Conservation (phyloP, 37 sponge, comb jelly and placozoan genomes). For the Beroe forskalii region DNA sequence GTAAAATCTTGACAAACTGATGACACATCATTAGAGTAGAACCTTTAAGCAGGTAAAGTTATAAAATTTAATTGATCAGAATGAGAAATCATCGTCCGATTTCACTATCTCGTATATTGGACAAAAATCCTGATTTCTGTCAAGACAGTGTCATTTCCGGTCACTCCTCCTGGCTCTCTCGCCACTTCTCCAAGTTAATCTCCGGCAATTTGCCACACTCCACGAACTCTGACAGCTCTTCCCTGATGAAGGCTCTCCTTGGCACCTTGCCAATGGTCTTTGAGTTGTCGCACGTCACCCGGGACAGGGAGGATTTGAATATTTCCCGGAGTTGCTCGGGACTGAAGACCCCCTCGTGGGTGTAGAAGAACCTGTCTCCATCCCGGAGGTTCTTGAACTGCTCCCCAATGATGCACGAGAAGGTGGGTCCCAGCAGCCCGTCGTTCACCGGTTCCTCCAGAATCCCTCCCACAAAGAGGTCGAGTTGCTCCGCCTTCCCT, state of each 20-base stretch:
- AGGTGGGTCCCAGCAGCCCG: conserved; percentile 80
- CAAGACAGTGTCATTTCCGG: too few relatives aligned
- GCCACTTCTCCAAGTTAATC: conserved; percentile 50
- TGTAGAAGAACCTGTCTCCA: conserved; percentile 89
- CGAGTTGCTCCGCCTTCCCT: conserved; percentile 54
- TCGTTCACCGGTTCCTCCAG: conserved; percentile 73
- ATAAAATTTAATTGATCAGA: too few relatives aligned
- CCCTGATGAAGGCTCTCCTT: conserved; percentile 6
- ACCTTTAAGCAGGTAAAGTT: too few relatives aligned
- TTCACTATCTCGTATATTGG: too few relatives aligned
- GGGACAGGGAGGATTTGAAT: conserved; percentile 66
- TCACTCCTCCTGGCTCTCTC: too few relatives aligned
- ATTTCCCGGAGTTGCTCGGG: conserved; percentile 69
- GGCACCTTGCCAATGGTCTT: conserved; percentile 7
- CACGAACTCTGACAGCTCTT: conserved; percentile 5
- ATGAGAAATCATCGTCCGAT: too few relatives aligned
- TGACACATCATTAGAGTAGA: too few relatives aligned
- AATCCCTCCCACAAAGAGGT: conserved; percentile 82
- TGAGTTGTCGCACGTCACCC: conserved; percentile 84
- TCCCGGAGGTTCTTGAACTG: conserved; percentile 73
- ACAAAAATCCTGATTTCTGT: too few relatives aligned
- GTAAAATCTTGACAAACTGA: neutral
- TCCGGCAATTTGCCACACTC: conserved; percentile 6
- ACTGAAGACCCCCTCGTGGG: conserved; percentile 74
- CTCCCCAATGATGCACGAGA: conserved; percentile 85